A percentile compares a stretch with the other conserved stretches of the same genome.
These are phyloP conservation scores for Gryon sp. DNA, from an alignment of 1,140 invertebrate species.

Conservation along the genomic window DNA sequence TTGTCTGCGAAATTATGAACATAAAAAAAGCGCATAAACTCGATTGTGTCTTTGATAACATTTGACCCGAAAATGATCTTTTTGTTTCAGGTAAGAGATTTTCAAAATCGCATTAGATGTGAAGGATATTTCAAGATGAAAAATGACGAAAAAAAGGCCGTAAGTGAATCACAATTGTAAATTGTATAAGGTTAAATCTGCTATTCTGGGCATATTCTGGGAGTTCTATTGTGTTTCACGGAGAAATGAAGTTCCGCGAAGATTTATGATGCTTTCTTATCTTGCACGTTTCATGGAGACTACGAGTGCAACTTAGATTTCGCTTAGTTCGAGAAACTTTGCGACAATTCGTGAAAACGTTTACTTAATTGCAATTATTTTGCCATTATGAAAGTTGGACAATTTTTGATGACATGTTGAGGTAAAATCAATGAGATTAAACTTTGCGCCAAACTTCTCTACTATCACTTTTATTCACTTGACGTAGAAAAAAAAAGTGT, in stretches of 20 bases:
- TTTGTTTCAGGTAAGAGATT: slow-evolving; percentile 42
- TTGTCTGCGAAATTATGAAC: too few species aligned
- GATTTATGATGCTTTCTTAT: slow-evolving; percentile 58
- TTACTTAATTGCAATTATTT: slow-evolving; percentile 50
- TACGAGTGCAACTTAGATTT: slow-evolving; percentile 45
- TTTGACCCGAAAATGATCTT: too few species aligned
- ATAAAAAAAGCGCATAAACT: too few species aligned
- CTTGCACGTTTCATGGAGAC: slow-evolving; percentile 48
- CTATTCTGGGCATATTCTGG: slow-evolving; percentile 55
- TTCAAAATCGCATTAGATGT: slow-evolving; percentile 10
- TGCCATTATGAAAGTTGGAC: slow-evolving; percentile 4
- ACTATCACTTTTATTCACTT: too few species aligned
- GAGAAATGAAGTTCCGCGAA: slow-evolving; percentile 51
- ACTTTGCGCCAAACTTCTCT: too few species aligned
- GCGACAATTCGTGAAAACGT: slow-evolving; percentile 46
- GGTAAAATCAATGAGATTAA: too few species aligned
- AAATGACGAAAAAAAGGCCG: slow-evolving; percentile 19
- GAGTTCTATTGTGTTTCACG: slow-evolving; percentile 41
- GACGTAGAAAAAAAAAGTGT: too few species aligned
- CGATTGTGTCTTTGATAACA: too few species aligned
- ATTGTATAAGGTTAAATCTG: slow-evolving; percentile 57
- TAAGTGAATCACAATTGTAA: slow-evolving; percentile 58
- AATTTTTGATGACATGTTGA: slow-evolving; percentile 21
- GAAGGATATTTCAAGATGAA: slow-evolving; percentile 21
- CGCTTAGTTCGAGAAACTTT: slow-evolving; percentile 36